Evolutionary conservation across 1,140 invertebrate species (phyloP).

Genomic region (Melitaea cinxia): DNA sequence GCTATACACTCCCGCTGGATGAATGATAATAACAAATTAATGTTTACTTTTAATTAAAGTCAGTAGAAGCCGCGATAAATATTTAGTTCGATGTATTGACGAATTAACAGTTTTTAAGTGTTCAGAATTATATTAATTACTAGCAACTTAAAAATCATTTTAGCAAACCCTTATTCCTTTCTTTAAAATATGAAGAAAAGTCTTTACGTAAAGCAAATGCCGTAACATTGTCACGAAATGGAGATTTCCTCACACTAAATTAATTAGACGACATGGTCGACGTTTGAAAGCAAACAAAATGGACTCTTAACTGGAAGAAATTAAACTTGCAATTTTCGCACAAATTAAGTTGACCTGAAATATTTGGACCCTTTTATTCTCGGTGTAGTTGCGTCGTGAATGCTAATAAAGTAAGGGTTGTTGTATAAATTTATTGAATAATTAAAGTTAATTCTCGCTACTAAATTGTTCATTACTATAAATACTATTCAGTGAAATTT

Average conservation of each 20-base stretch:
- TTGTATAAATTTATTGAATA: constrained; percentile 76
- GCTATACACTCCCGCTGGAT: no score
- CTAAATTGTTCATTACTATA: constrained; percentile 28
- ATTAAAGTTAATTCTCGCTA: constrained; percentile 71
- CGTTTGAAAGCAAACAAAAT: constrained; percentile 57
- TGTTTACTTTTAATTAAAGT: no score
- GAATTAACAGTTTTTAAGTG: no score
- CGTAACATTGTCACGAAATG: constrained; percentile 69
- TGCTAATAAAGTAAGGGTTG: constrained; percentile 76
- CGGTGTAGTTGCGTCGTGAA: constrained; percentile 70
- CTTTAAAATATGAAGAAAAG: constrained; percentile 52
- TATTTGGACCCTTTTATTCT: constrained; percentile 76
- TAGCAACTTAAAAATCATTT: constrained; percentile 43
- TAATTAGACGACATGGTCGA: constrained; percentile 60
- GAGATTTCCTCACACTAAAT: constrained; percentile 77
- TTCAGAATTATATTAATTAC: constrained; percentile 38
- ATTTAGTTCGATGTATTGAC: no score
- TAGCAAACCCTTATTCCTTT: constrained; percentile 34
- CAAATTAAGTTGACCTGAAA: constrained; percentile 72
- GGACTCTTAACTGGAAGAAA: constrained; percentile 64
- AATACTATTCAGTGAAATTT: constrained; percentile 20
- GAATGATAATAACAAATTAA: no score
- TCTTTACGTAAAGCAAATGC: constrained; percentile 54
- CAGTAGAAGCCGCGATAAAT: no score
- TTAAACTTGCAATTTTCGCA: constrained; percentile 71